Evolutionary conservation across 2,113 vertebrate species (phyloP).

Genomic region (Hipposideros armiger): DNA sequence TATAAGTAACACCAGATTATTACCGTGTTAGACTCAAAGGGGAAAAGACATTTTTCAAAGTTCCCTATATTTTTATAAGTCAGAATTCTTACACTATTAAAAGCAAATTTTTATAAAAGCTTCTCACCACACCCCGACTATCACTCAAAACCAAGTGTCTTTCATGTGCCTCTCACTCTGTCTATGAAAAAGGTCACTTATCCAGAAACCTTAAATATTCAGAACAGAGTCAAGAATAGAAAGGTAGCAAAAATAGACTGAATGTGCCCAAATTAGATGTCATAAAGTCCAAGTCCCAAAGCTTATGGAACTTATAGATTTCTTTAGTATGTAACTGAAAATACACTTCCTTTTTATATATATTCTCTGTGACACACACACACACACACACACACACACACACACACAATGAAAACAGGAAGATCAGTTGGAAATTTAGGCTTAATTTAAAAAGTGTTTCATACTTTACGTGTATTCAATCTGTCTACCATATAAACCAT

Average conservation of each 20-base stretch:
- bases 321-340: not conserved
- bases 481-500: not conserved
- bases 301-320: not conserved
- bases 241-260: not conserved
- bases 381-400: too few relatives aligned
- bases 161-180: not conserved
- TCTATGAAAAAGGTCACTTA: not conserved
- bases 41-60: not conserved
- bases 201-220: not conserved
- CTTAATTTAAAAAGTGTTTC: constrained; percentile 5
- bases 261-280: not conserved
- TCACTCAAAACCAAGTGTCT: not conserved
- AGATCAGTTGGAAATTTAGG: not conserved
- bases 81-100: not conserved
- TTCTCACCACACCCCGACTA: not conserved
- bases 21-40: not conserved
- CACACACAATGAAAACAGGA: not conserved
- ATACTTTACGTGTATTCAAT: not conserved
- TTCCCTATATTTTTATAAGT: constrained; percentile 13
- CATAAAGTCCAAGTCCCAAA: not conserved
- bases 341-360: not conserved
- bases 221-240: not conserved
- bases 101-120: not conserved
- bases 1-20: not conserved
- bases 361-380: not conserved